phyloP scores from a whole-genome alignment of 2,888 invertebrate species.

The Metellina segmentata region DNA sequence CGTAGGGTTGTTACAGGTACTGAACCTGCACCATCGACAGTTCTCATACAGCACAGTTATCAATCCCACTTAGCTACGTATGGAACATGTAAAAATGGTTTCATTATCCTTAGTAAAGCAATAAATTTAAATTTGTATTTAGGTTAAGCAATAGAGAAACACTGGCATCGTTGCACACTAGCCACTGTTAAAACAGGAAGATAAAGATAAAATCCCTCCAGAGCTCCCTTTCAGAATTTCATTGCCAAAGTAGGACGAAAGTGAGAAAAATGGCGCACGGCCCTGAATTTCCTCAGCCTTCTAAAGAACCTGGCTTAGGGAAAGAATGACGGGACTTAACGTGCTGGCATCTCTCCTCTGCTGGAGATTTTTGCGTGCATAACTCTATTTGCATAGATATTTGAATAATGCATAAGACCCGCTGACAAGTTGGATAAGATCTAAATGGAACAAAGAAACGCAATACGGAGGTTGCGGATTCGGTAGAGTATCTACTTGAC shows the following conservation, averaged over 20 bases:
- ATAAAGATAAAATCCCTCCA: background rate
- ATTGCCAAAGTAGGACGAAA: background rate
- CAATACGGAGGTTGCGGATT: background rate
- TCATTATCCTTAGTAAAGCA: too few species aligned
- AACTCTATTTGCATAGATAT: conserved; percentile 19
- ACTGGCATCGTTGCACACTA: too few species aligned
- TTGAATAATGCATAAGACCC: conserved; percentile 25
- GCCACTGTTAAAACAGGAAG: background rate
- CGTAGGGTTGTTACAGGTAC: too few species aligned
- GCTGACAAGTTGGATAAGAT: conserved; percentile 31
- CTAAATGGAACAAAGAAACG: background rate
- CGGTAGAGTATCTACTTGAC: background rate
- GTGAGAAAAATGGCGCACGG: background rate
- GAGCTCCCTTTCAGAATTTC: background rate
- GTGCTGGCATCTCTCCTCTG: background rate
- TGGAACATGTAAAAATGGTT: too few species aligned
- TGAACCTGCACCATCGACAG: too few species aligned
- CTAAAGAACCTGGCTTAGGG: background rate
- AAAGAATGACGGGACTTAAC: too few species aligned
- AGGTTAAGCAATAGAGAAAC: too few species aligned
- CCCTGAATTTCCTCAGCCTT: background rate
- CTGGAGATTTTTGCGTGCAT: background rate
- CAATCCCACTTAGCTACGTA: too few species aligned
- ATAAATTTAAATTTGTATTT: too few species aligned
- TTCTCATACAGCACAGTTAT: too few species aligned